phyloP scores from a whole-genome alignment of 2,113 vertebrate species.

The Astatotilapia flaviijosephi region DNA sequence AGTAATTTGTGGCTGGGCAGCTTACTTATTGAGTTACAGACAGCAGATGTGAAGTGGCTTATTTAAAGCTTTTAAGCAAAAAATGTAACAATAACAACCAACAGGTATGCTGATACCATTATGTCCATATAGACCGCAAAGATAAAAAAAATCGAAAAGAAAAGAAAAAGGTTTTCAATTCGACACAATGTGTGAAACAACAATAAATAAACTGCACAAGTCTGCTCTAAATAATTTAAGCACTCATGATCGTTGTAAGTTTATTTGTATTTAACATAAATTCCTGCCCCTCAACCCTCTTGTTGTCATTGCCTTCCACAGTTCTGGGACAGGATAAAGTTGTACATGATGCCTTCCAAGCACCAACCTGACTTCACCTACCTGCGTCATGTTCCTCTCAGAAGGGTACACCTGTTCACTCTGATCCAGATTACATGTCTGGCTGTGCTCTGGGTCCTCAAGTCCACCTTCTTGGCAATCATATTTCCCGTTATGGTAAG shows the following conservation, averaged over 20 bases:
- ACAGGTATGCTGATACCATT: background rate
- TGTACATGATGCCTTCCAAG: slow-evolving; percentile 96
- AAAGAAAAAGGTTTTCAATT: background rate
- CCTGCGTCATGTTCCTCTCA: slow-evolving; percentile 88
- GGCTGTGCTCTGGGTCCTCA: slow-evolving; percentile 87
- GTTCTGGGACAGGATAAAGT: slow-evolving; percentile 97
- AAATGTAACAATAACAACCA: background rate
- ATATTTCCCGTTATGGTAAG: slow-evolving; percentile 86
- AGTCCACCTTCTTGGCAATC: slow-evolving; percentile 78
- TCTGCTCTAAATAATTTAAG: background rate
- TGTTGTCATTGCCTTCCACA: background rate
- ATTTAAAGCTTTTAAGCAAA: background rate
- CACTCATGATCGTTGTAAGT: background rate
- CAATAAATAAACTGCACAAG: background rate
- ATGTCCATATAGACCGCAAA: background rate
- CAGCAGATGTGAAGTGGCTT: background rate
- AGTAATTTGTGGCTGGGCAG: background rate
- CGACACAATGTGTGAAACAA: background rate
- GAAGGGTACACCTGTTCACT: slow-evolving; percentile 91
- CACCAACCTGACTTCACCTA: slow-evolving; percentile 91
- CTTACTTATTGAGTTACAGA: background rate
- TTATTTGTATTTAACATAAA: background rate
- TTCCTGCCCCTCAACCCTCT: background rate
- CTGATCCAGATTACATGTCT: slow-evolving; percentile 87
- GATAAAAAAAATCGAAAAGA: background rate